Evolutionary conservation across 1,140 invertebrate species (phyloP).

Genomic region (Brachionus paranguensis): DNA sequence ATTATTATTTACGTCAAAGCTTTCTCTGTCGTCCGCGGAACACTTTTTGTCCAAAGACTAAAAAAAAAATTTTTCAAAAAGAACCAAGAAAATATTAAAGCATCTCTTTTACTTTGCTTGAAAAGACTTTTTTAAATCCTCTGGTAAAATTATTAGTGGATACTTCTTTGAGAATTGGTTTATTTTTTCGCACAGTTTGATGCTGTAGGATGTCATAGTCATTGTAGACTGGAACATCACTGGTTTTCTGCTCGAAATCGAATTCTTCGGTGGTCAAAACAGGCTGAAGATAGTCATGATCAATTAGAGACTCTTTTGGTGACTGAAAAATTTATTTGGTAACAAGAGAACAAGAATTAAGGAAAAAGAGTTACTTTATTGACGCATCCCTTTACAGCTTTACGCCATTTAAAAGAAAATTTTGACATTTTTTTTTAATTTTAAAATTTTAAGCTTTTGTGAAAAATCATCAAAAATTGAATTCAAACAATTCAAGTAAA

Average conservation of each 20-base stretch:
- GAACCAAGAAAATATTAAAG: too few species aligned
- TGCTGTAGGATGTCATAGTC: conserved; percentile 21
- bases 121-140: conserved; percentile 22
- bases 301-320: neutral
- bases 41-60: conserved; percentile 14
- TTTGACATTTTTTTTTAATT: conserved; percentile 16
- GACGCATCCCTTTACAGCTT: conserved; percentile 3
- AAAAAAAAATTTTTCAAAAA: neutral
- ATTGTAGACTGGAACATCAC: neutral
- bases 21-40: neutral
- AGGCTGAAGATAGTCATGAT: neutral
- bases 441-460: neutral
- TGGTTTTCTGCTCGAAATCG: neutral
- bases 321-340: neutral
- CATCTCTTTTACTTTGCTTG: neutral
- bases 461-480: neutral
- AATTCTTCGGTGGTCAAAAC: neutral
- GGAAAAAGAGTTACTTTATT: neutral
- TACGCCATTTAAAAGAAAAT: conserved; percentile 8
- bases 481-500: neutral
- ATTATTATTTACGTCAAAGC: neutral
- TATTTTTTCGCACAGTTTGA: neutral
- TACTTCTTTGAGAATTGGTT: neutral
- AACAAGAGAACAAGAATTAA: neutral
- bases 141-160: neutral